Evolutionary conservation across 2,113 vertebrate genomes (phyloP).

Genomic region (Etheostoma spectabile): DNA sequence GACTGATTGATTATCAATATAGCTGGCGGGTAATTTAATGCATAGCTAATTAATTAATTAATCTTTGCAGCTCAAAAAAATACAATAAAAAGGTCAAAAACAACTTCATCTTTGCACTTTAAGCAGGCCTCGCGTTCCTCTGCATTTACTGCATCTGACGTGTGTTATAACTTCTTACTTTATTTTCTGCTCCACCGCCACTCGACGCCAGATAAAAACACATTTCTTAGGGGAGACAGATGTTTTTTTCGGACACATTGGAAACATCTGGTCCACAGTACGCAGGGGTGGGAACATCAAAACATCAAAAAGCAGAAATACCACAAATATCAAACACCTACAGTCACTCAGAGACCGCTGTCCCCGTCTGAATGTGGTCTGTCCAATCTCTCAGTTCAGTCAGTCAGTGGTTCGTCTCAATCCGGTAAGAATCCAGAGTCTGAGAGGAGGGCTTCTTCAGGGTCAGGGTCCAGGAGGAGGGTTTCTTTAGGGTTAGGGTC

Average conservation of each 20-base stretch:
- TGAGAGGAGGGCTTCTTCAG: neutral
- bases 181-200: conserved; percentile 1
- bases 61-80: neutral
- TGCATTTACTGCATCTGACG: neutral
- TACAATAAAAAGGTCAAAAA: neutral
- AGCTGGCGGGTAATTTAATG: too few relatives aligned
- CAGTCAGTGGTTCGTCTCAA: conserved; percentile 51
- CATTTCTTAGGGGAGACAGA: conserved; percentile 25
- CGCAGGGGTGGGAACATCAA: conserved; percentile 15
- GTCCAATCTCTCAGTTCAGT: conserved; percentile 3
- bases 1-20: too few relatives aligned
- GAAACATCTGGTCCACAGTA: conserved; percentile 51
- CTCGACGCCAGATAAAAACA: conserved; percentile 2
- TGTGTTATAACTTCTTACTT: neutral
- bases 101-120: neutral
- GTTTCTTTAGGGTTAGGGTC: too few relatives aligned
- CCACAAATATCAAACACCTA: conserved; percentile 58
- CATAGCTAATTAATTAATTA: too few relatives aligned
- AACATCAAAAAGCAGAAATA: conserved; percentile 46
- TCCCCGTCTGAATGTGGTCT: neutral
- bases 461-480: neutral
- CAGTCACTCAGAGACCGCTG: conserved; percentile 1
- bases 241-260: conserved; percentile 21
- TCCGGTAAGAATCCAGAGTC: conserved; percentile 49
- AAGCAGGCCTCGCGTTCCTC: neutral